Evolutionary conservation across 2,113 vertebrate species (phyloP).

Genomic region (Hystrix cristata): DNA sequence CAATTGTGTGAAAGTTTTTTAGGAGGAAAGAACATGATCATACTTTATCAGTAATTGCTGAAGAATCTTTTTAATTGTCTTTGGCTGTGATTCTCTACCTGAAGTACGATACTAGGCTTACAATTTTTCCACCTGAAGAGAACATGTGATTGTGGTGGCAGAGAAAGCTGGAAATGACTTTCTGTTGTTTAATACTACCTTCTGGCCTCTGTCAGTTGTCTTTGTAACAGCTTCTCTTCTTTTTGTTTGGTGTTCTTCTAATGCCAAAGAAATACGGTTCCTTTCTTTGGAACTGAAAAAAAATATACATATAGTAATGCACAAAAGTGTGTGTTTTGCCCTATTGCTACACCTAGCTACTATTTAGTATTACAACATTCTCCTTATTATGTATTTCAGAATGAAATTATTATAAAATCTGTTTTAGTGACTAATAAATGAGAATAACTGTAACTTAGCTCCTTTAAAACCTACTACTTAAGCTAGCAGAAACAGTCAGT

Average conservation of each 20-base stretch:
- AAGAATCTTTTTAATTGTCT: slow-evolving; percentile 71
- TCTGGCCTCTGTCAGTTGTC: background rate
- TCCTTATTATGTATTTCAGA: slow-evolving; percentile 10
- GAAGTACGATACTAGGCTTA: slow-evolving; percentile 58
- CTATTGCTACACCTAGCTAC: background rate
- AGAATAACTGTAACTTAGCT: background rate
- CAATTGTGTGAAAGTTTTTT: slow-evolving; percentile 73
- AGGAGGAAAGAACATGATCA: slow-evolving; percentile 59
- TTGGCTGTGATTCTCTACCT: slow-evolving; percentile 56
- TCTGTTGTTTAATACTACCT: background rate
- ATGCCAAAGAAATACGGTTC: background rate
- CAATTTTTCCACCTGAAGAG: slow-evolving; percentile 1
- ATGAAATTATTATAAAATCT: slow-evolving; percentile 26
- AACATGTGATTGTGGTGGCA: background rate
- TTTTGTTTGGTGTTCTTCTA: background rate
- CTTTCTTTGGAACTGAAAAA: background rate
- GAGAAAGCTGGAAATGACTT: background rate
- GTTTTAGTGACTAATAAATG: background rate
- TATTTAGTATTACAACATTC: background rate
- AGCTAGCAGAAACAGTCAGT: background rate
- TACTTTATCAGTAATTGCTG: slow-evolving; percentile 58
- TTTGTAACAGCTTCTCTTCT: background rate
- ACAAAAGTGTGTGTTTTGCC: background rate
- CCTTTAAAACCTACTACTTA: background rate
- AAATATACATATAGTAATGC: background rate